Evolutionary conservation across 2,797 vertebrate genomes (phyloP), one percentile per base, ranked within the genome.

Genomic region (Sibirionetta formosa): DNA sequence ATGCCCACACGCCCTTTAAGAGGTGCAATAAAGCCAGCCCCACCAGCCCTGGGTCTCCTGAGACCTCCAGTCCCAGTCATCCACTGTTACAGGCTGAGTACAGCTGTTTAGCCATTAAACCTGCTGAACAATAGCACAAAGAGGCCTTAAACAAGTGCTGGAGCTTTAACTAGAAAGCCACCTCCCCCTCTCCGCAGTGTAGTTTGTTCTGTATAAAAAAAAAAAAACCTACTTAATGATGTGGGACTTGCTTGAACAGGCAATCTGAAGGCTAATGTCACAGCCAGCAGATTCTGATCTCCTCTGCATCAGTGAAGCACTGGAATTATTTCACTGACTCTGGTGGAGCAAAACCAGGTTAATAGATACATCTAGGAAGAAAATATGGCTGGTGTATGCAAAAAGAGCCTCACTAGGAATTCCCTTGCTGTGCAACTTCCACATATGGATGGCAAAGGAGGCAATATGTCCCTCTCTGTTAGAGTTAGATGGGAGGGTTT

Each of bases 281-380:
- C 78, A 77, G 27, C 29, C 66, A 86, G 78, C 31, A 88, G 22
- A 66, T 8, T 38, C 56, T 65, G 63, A 38, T 46, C 42, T 72
- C 35, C 31, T 57, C 66, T 68, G 26, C 56, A 27, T 6, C 56
- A 77, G 10, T 40, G 44, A 64, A 91, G 85, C 73, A 2, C 10
- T 71, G 56, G 68, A 94, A 66, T 73, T 73, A 68, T 80, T 85
- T 84, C 68, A 40, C 33, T 54, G 56, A 61, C 40, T 80, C 60
- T 22, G 31, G 48, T 50, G 63, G 53, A 60, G 40, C 14, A 82
- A 88, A 65, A 16, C 14, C 38, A 63, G 70, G 27, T 44, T 92
- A 84, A 56, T 0, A 88, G 63, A 72, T 29, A 51, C 2, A 76
- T 53, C n/a, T 72, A 33, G 82, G 78, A 88, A 65, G 65, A 66